phyloP scores from a whole-genome alignment of 1,140 invertebrate genomes.

The Nasonia vitripennis region DNA sequence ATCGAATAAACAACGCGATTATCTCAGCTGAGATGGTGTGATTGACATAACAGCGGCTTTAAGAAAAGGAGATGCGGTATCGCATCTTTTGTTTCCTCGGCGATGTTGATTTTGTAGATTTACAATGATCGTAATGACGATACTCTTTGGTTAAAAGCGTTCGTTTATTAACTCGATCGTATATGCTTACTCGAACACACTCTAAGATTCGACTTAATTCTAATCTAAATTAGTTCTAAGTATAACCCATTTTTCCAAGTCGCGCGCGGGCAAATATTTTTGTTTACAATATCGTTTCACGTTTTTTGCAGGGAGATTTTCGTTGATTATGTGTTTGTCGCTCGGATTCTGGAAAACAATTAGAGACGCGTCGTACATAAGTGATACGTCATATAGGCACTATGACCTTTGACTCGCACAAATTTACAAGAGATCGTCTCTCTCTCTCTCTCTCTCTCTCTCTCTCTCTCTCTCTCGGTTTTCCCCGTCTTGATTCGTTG shows the following conservation, averaged over 20 bases:
- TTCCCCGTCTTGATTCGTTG: slow-evolving; percentile 31
- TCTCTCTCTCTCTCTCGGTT: background rate
- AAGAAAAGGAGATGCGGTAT: background rate
- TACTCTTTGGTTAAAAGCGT: background rate
- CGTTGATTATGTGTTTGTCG: background rate
- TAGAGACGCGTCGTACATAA: background rate
- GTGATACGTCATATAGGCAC: background rate
- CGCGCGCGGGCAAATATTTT: background rate
- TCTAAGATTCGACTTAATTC: background rate
- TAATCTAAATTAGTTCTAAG: background rate
- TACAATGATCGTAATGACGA: background rate
- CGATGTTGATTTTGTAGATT: background rate
- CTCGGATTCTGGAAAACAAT: slow-evolving; percentile 30
- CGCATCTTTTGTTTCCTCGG: background rate
- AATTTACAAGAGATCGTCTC: slow-evolving; percentile 12
- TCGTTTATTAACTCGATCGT: background rate
- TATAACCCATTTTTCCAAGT: background rate
- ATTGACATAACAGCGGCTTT: background rate
- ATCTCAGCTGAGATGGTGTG: background rate
- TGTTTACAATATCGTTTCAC: background rate
- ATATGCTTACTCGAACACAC: too few species aligned
- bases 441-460: background rate
- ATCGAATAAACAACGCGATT: background rate
- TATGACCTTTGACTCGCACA: slow-evolving; percentile 32
- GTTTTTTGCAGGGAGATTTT: slow-evolving; percentile 1